Percentiles rank a stretch among this genome's conserved stretches.
Conservation (phyloP, 2,113 vertebrate species). For the Ceratotherium simum region DNA sequence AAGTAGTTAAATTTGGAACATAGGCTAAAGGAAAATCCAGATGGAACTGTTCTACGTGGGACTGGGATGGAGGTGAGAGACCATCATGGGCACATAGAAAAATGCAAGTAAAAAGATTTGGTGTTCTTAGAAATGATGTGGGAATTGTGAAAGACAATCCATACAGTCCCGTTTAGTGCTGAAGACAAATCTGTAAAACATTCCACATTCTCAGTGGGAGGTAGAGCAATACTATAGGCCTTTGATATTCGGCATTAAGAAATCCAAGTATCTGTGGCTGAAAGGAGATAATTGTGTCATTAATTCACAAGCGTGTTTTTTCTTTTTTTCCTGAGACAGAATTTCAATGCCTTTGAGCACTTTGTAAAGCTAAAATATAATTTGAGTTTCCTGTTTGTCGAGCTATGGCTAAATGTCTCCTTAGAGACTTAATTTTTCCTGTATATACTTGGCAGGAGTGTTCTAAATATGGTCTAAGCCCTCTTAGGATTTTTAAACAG, state of each 20-base stretch:
- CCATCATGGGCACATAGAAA: not conserved
- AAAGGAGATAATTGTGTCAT: constrained; percentile 67
- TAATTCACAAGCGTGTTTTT: constrained; percentile 20
- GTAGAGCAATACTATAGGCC: not conserved
- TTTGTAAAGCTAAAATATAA: constrained; percentile 73
- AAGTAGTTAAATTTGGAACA: not conserved
- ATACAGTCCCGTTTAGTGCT: not conserved
- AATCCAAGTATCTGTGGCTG: constrained; percentile 25
- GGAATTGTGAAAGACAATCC: not conserved
- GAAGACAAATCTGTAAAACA: not conserved
- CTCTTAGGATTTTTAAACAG: constrained; percentile 77
- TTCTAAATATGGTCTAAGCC: constrained; percentile 66
- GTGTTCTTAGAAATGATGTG: not conserved
- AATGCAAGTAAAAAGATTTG: not conserved
- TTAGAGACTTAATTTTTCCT: constrained; percentile 75
- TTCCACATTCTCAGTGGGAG: not conserved
- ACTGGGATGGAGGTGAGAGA: not conserved
- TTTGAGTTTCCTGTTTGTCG: constrained; percentile 59
- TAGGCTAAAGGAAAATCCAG: not conserved
- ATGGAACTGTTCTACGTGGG: not conserved
- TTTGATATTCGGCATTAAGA: constrained; percentile 32
- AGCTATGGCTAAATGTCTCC: constrained; percentile 71
- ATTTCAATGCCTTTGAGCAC: constrained; percentile 56
- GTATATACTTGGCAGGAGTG: constrained; percentile 41
- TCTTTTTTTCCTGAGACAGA: constrained; percentile 42